Percentiles rank a stretch among this genome's conserved stretches.
phyloP scores from a whole-genome alignment of 2,113 vertebrate genomes.

The Nansenia antarctica region DNA sequence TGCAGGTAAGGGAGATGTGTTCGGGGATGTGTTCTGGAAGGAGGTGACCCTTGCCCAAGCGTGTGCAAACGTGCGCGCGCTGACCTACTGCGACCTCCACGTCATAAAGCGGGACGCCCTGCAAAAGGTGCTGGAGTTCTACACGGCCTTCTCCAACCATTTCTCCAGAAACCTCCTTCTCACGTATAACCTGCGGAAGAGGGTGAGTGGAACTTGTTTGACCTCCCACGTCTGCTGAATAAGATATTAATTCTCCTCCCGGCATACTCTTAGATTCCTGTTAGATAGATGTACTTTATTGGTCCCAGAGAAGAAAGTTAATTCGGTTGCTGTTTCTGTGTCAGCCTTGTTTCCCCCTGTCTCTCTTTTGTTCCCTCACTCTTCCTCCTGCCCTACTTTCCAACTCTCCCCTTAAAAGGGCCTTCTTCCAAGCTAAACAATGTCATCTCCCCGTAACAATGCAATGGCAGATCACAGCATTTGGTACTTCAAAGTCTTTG shows the following conservation, averaged over 20 bases:
- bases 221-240: background rate
- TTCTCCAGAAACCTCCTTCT: constrained; percentile 98
- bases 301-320: no score
- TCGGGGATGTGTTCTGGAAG: constrained; percentile 99
- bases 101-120: constrained; percentile 97
- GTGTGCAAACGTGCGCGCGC: constrained; percentile 93
- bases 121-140: constrained; percentile 99
- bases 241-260: no score
- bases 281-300: no score
- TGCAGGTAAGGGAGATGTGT: constrained; percentile 96
- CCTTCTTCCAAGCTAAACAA: background rate
- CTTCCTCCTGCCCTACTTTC: no score
- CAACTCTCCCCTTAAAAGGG: background rate
- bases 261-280: no score
- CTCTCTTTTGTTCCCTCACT: no score
- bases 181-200: constrained; percentile 96
- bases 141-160: constrained; percentile 96
- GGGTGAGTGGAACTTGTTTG: constrained; percentile 74
- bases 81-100: constrained; percentile 98
- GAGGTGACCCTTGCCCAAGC: constrained; percentile 94
- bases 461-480: background rate
- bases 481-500: background rate
- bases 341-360: no score
- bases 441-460: background rate
- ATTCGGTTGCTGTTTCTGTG: no score